Conservation (phyloP, 2,888 invertebrate genomes). For the Mongoloraphidia duomilia region DNA sequence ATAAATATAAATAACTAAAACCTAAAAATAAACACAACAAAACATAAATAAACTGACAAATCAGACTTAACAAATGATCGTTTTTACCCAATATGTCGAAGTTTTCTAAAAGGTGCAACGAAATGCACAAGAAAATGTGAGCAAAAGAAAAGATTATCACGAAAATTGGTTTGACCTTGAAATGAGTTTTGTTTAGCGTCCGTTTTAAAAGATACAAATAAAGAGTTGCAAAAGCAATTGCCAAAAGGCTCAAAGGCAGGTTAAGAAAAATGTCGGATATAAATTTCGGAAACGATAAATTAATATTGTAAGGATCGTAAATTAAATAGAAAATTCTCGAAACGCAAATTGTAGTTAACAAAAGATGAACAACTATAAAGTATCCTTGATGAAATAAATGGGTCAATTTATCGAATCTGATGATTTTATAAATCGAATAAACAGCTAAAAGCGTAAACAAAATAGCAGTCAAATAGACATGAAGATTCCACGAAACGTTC, state of each 20-base stretch:
- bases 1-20: constrained; percentile 71
- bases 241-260: constrained; percentile 72
- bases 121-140: constrained; percentile 67
- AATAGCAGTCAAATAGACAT: constrained; percentile 75
- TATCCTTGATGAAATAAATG: constrained; percentile 79
- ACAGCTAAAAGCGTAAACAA: constrained; percentile 73
- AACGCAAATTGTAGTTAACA: constrained; percentile 68
- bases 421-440: constrained; percentile 72
- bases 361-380: constrained; percentile 71
- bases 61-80: constrained; percentile 44
- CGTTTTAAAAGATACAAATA: constrained; percentile 73
- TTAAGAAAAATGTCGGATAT: constrained; percentile 72
- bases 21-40: constrained; percentile 73
- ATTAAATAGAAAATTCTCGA: constrained; percentile 76
- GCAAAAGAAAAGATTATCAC: constrained; percentile 64
- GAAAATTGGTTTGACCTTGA: constrained; percentile 64
- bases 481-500: constrained; percentile 82
- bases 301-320: constrained; percentile 86
- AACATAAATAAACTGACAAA: constrained; percentile 76
- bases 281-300: constrained; percentile 58
- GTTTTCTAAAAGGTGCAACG: constrained; percentile 63
- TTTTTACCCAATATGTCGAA: constrained; percentile 27
- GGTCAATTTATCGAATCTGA: constrained; percentile 72
- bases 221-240: constrained; percentile 78
- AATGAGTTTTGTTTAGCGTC: constrained; percentile 43